Conservation (phyloP, 2,113 vertebrate species). For the Progne subis region DNA sequence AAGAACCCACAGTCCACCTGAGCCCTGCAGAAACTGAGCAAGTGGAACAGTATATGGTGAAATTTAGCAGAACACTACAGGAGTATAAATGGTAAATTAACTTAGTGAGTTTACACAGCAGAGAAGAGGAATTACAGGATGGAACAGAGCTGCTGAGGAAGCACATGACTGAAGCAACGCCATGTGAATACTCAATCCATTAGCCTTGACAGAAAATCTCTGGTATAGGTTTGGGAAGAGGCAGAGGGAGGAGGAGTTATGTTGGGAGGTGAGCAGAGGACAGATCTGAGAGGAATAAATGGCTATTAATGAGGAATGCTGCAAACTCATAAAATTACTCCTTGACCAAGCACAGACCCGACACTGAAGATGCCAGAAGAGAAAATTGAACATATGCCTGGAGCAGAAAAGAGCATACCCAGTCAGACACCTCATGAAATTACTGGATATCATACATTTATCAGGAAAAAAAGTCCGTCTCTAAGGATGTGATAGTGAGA, state of each 20-base stretch:
- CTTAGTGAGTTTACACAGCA: neutral
- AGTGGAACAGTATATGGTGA: neutral
- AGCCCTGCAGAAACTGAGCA: neutral
- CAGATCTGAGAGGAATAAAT: neutral
- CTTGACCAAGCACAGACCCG: neutral
- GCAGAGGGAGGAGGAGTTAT: neutral
- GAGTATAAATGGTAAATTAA: neutral
- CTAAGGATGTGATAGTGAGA: neutral
- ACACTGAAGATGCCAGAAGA: neutral
- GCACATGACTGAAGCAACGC: neutral
- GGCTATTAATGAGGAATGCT: neutral
- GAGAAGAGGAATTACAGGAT: neutral
- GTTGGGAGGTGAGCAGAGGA: neutral
- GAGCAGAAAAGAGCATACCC: neutral
- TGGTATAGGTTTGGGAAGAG: neutral
- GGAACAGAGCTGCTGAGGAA: neutral
- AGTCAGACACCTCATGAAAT: neutral
- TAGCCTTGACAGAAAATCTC: neutral
- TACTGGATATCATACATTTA: neutral
- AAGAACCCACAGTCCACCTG: neutral
- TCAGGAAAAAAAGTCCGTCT: neutral
- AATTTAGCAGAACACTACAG: neutral
- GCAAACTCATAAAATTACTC: neutral
- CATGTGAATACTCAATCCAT: neutral
- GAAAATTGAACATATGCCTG: neutral